These are phyloP conservation scores for Carcharodon carcharias DNA, from an alignment of 2,797 vertebrate genomes.

Conservation along the genomic window DNA sequence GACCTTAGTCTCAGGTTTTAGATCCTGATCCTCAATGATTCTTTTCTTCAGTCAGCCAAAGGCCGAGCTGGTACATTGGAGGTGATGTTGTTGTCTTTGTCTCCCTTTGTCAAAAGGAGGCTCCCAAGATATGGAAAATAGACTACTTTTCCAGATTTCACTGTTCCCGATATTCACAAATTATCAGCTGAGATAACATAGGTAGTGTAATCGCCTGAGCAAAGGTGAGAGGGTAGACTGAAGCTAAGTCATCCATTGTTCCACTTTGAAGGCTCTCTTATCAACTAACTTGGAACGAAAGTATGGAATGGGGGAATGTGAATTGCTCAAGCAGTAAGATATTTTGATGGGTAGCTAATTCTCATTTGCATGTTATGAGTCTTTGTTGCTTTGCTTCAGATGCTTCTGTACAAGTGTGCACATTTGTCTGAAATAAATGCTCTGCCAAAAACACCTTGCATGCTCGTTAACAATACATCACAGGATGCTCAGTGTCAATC, in stretches of 20 bases:
- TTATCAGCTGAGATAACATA: background rate
- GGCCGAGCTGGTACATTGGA: no score
- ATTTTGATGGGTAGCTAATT: background rate
- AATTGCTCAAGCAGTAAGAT: background rate
- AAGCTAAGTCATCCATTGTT: background rate
- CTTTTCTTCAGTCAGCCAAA: no score
- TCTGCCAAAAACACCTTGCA: background rate
- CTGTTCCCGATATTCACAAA: background rate
- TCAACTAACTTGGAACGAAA: background rate
- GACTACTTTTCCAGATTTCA: no score
- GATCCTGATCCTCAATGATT: no score
- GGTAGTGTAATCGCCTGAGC: background rate
- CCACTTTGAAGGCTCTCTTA: background rate
- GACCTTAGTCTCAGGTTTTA: no score
- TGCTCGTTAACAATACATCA: background rate
- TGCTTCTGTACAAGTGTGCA: background rate
- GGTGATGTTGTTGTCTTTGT: no score
- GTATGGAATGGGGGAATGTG: background rate
- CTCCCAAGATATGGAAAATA: no score
- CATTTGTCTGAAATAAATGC: background rate
- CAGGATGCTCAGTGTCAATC: background rate
- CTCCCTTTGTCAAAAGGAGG: no score
- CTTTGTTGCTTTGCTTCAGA: background rate
- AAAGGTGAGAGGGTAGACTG: background rate
- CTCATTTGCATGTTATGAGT: background rate